Conservation (phyloP, 2,113 vertebrate species). For the Tragelaphus scriptus region DNA sequence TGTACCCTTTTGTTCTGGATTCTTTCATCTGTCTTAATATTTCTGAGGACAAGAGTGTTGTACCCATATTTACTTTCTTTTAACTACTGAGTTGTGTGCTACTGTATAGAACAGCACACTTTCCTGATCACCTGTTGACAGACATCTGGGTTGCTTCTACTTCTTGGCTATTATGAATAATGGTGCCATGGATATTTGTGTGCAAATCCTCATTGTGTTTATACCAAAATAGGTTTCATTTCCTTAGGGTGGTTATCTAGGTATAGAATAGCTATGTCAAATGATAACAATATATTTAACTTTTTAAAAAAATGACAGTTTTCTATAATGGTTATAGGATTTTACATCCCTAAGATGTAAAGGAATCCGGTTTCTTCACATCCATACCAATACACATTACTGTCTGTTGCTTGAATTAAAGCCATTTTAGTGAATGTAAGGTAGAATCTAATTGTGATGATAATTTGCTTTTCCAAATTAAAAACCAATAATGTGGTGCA, state of each 20-base stretch:
- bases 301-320: not conserved
- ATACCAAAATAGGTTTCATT: not conserved
- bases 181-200: not conserved
- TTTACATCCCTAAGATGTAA: not conserved
- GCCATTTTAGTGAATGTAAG: not conserved
- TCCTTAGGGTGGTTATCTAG: not conserved
- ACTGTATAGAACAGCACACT: not conserved
- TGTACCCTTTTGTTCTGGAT: not conserved
- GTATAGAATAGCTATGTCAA: not conserved
- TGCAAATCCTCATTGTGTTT: not conserved
- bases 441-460: not conserved
- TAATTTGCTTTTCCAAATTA: not conserved
- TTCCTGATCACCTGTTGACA: not conserved
- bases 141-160: not conserved
- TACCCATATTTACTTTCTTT: not conserved
- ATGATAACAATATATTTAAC: not conserved
- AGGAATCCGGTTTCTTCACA: not conserved
- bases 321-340: not conserved
- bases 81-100: not conserved
- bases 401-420: not conserved
- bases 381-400: not conserved
- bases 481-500: not conserved
- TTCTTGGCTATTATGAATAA: not conserved
- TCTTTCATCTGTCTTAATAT: not conserved
- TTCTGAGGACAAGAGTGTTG: not conserved